These are phyloP conservation scores for Diarsia dahlii DNA, from an alignment of 2,888 invertebrate genomes.

Conservation along the genomic window DNA sequence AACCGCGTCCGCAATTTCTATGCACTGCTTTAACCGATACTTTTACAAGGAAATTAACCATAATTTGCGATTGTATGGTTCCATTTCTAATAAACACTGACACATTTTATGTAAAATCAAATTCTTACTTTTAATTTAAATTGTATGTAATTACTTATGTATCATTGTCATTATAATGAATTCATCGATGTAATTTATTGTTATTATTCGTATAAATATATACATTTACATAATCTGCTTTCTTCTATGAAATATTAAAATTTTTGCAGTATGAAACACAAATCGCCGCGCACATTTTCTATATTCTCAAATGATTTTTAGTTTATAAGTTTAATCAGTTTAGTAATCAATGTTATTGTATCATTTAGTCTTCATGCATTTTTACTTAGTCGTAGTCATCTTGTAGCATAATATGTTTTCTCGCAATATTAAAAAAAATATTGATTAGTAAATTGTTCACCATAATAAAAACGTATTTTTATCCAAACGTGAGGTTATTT, in stretches of 20 bases:
- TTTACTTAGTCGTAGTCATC: slow-evolving; percentile 7
- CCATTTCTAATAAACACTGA: slow-evolving; percentile 23
- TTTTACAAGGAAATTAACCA: background rate
- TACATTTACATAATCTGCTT: slow-evolving; percentile 38
- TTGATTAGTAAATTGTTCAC: slow-evolving; percentile 5
- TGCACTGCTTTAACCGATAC: background rate
- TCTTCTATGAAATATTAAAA: slow-evolving; percentile 14
- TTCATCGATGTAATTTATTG: slow-evolving; percentile 47
- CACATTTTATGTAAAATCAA: slow-evolving; percentile 28
- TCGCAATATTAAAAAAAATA: slow-evolving; percentile 22
- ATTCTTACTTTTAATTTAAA: slow-evolving; percentile 47
- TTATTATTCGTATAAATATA: slow-evolving; percentile 40
- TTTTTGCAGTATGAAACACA: slow-evolving; percentile 17
- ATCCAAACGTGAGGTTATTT: background rate
- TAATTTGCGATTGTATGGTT: background rate
- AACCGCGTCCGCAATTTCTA: too few relatives aligned
- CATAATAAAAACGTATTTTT: background rate
- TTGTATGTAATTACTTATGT: slow-evolving; percentile 25
- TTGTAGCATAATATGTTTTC: slow-evolving; percentile 53
- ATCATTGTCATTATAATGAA: slow-evolving; percentile 36
- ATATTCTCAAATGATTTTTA: slow-evolving; percentile 25
- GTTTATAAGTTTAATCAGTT: slow-evolving; percentile 13
- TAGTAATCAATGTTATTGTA: slow-evolving; percentile 10
- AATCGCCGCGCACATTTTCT: slow-evolving; percentile 40
- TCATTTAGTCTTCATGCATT: slow-evolving; percentile 45